Evolutionary conservation across 2,888 invertebrate genomes (phyloP).

Genomic region (Melolontha melolontha): DNA sequence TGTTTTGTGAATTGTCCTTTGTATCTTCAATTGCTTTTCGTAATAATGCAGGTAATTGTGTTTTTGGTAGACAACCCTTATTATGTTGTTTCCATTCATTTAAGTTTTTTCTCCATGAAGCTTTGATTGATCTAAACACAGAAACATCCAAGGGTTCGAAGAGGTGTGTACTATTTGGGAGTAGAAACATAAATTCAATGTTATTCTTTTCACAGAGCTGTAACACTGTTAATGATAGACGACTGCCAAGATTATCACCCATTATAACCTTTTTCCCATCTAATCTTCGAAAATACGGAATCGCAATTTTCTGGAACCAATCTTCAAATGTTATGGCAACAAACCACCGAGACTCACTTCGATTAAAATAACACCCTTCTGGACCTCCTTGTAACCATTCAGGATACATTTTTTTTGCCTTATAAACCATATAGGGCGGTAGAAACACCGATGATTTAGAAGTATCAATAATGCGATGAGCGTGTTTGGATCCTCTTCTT

Average conservation of each 20-base stretch:
- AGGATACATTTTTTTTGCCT: constrained; percentile 5
- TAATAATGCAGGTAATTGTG: no score
- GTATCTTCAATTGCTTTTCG: no score
- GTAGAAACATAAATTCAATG: not conserved
- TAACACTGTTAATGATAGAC: not conserved
- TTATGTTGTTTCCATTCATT: no score
- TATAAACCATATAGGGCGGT: constrained; percentile 27
- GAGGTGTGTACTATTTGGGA: not conserved
- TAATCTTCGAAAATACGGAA: not conserved
- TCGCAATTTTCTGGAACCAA: not conserved
- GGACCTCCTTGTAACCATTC: not conserved
- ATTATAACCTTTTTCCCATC: not conserved
- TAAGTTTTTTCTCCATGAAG: no score
- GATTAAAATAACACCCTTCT: no score
- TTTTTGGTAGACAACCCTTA: no score
- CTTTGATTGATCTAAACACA: not conserved
- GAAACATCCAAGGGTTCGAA: not conserved
- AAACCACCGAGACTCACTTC: constrained; percentile 11
- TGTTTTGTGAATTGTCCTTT: no score
- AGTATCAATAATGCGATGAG: no score
- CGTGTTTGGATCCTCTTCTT: no score
- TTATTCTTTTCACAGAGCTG: not conserved
- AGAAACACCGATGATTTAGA: not conserved
- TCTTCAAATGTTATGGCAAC: not conserved
- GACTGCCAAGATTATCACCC: not conserved